Percentiles rank a stretch among this genome's conserved stretches.
Evolutionary conservation across 2,888 invertebrate genomes (phyloP).

Genomic region (Zelleria hepariella): DNA sequence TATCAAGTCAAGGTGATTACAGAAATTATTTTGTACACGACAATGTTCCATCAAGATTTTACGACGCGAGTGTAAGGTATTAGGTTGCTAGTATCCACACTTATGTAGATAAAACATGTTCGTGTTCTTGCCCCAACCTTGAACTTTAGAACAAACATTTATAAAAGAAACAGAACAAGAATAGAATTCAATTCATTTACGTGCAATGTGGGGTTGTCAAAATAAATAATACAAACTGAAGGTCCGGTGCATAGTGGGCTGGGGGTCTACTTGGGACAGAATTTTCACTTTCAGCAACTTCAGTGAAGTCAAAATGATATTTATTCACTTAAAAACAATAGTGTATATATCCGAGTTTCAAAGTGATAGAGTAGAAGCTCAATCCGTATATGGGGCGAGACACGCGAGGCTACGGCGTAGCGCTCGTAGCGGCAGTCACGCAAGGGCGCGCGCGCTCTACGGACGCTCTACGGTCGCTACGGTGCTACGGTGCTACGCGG

Average conservation of each 20-base stretch:
- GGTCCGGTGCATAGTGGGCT: slow-evolving; percentile 28
- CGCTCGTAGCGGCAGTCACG: slow-evolving; percentile 60
- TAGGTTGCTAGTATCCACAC: too few species aligned
- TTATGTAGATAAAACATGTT: too few species aligned
- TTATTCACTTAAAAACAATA: background rate
- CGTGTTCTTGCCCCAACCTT: too few species aligned
- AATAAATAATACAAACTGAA: slow-evolving; percentile 39
- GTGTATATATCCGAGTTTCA: background rate
- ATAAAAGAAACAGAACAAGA: background rate
- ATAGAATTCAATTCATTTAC: background rate
- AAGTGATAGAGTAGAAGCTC: background rate
- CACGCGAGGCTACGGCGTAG: slow-evolving; percentile 19
- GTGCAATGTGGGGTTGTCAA: slow-evolving; percentile 33
- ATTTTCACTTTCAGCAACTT: too few species aligned
- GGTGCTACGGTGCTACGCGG: slow-evolving; percentile 29
- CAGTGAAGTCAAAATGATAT: too few species aligned
- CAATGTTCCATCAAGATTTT: background rate
- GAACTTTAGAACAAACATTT: too few species aligned
- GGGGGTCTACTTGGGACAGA: background rate
- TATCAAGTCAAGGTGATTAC: background rate
- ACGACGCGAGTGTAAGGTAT: background rate
- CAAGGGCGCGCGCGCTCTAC: slow-evolving; percentile 43
- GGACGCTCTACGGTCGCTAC: slow-evolving; percentile 32
- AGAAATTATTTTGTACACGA: background rate
- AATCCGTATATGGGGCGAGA: slow-evolving; percentile 10